Conservation (phyloP, 2,797 vertebrate species). For the Notolepis coatsorum region DNA sequence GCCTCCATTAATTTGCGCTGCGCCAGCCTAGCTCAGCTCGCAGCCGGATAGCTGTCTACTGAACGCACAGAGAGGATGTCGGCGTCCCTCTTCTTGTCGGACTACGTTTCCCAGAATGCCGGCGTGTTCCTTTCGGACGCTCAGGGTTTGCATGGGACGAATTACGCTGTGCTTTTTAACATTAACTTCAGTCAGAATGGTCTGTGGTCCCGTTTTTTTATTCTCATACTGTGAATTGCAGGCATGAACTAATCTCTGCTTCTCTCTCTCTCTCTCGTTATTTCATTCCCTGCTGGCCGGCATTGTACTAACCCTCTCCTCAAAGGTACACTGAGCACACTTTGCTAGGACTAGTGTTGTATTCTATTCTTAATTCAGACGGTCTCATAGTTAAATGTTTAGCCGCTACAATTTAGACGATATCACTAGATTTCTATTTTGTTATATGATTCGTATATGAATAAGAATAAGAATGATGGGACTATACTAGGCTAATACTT, state of each 20-base stretch:
- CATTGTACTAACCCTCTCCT: conserved; percentile 58
- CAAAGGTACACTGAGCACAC: conserved; percentile 67
- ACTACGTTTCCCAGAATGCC: no score
- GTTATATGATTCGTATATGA: conserved; percentile 13
- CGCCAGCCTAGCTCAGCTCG: no score
- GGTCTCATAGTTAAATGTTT: neutral
- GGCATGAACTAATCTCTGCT: conserved; percentile 94
- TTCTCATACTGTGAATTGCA: conserved; percentile 82
- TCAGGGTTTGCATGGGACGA: no score
- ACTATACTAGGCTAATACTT: no score
- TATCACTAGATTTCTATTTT: neutral
- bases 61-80: no score
- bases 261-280: conserved; percentile 63
- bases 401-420: neutral
- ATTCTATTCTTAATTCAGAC: neutral
- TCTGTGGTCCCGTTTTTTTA: conserved; percentile 80
- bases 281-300: conserved; percentile 37
- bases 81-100: no score
- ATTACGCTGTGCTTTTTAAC: conserved; percentile 40
- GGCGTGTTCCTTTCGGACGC: no score
- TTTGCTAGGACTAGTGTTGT: neutral
- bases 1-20: no score
- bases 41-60: no score
- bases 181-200: conserved; percentile 53
- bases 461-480: conserved; percentile 19